phyloP scores from a whole-genome alignment of 2,888 invertebrate species.

The Heliconius hortense region DNA sequence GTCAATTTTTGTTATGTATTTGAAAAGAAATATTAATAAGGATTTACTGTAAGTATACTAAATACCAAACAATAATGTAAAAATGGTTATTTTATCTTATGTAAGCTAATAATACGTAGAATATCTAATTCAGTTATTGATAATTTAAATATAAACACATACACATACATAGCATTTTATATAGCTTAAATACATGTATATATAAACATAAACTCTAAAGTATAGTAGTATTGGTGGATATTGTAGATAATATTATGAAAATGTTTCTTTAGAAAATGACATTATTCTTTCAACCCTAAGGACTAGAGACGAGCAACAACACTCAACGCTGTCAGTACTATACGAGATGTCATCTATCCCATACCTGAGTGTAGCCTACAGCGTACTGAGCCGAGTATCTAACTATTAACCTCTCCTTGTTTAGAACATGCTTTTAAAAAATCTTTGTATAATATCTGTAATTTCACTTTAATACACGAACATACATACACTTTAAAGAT shows the following conservation, averaged over 20 bases:
- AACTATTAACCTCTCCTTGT: constrained; percentile 14
- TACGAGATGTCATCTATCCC: constrained; percentile 25
- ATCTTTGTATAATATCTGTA: constrained; percentile 13
- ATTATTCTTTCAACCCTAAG: constrained; percentile 11
- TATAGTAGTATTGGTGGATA: background rate
- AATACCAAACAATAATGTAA: background rate
- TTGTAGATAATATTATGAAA: background rate
- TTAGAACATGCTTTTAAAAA: constrained; percentile 23
- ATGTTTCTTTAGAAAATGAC: background rate
- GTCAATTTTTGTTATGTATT: background rate
- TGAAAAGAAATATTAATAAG: background rate
- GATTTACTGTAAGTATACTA: background rate
- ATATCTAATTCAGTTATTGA: background rate
- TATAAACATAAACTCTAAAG: too few relatives aligned
- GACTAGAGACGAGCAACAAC: constrained; percentile 25
- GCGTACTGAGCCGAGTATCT: constrained; percentile 21
- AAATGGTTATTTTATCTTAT: background rate
- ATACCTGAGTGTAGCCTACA: constrained; percentile 19
- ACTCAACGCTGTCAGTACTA: constrained; percentile 22
- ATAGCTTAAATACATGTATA: too few relatives aligned
- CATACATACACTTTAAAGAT: constrained; percentile 13
- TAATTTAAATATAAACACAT: too few relatives aligned
- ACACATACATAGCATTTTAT: background rate
- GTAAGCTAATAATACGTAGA: background rate
- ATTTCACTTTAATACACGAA: constrained; percentile 18